phyloP scores from a whole-genome alignment of 1,140 invertebrate genomes.

The Pemphigus obesinymphae region DNA sequence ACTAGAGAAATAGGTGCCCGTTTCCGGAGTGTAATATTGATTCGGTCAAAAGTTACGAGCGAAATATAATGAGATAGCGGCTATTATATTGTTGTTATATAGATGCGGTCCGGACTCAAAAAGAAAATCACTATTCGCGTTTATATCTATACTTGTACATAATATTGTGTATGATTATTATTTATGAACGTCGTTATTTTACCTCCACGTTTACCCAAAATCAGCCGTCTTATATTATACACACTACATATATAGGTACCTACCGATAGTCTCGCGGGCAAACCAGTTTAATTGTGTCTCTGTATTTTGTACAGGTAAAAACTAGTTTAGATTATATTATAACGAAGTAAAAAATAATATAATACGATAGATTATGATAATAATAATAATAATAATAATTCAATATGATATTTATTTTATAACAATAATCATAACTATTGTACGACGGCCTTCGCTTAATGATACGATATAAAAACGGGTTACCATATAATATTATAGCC shows the following conservation, averaged over 20 bases:
- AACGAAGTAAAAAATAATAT: neutral
- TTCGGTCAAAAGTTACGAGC: neutral
- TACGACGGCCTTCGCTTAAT: neutral
- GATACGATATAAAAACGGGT: neutral
- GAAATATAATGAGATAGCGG: neutral
- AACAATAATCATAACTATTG: neutral
- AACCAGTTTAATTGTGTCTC: neutral
- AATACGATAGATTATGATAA: neutral
- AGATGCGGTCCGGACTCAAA: neutral
- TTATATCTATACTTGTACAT: too few species aligned
- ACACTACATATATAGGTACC: too few species aligned
- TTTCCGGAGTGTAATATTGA: slow-evolving; percentile 14
- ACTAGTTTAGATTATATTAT: neutral
- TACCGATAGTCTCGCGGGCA: too few species aligned
- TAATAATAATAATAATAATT: neutral
- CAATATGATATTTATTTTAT: neutral
- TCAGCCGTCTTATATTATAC: neutral
- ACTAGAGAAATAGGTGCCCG: too few species aligned
- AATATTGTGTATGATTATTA: neutral
- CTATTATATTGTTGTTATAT: neutral
- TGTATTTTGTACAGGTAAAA: neutral
- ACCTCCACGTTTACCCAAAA: neutral
- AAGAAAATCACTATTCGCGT: too few species aligned
- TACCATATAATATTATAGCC: neutral
- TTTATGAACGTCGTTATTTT: neutral